Conservation (phyloP, 2,113 vertebrate species). For the Isurus oxyrinchus region DNA sequence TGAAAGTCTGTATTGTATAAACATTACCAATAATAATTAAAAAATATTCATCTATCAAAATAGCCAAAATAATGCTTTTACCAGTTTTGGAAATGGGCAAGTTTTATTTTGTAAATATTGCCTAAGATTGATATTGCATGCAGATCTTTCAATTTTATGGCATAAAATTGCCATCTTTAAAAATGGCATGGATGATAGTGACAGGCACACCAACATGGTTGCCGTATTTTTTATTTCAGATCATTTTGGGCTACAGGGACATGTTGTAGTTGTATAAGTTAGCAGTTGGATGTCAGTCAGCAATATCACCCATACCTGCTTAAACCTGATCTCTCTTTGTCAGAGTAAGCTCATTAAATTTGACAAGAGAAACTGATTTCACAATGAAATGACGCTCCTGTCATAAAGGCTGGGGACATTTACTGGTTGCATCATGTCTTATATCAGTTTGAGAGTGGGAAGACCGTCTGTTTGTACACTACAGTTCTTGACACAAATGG, state of each 20-base stretch:
- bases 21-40: background rate
- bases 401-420: background rate
- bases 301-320: background rate
- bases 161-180: background rate
- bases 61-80: background rate
- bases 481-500: background rate
- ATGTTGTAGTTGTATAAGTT: background rate
- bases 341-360: background rate
- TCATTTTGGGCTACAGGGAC: background rate
- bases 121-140: background rate
- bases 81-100: no score
- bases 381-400: no score
- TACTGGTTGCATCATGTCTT: background rate
- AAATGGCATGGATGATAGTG: background rate
- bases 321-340: background rate
- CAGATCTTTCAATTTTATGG: background rate
- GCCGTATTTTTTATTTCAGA: background rate
- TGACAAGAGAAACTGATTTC: background rate
- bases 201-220: background rate
- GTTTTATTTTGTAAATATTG: background rate
- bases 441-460: background rate
- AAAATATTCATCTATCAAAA: background rate
- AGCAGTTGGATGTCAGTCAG: background rate
- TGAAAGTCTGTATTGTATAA: background rate
- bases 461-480: background rate